Evolutionary conservation across 2,888 invertebrate species (phyloP), one percentile per base, ranked within the genome.

Genomic region (Pammene fasciana): DNA sequence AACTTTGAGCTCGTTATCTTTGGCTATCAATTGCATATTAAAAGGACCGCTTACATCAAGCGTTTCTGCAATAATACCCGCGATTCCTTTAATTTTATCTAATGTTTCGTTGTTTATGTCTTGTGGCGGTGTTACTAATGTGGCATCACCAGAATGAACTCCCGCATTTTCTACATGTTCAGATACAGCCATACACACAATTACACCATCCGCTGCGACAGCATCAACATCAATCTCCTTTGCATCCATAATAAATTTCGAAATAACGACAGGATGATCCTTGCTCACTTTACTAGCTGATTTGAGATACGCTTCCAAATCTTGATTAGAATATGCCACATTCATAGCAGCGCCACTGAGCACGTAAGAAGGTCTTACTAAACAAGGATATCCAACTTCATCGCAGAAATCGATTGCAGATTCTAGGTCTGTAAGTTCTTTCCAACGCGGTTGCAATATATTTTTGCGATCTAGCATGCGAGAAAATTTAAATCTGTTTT

Each of bases 201-300:
- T 96, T 66, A 96, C 94, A 0, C 99, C 99, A 83, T 99, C 98
- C 71, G 95, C 95, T 9, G 99, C 99, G 0, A 99, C 99, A 0
- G 98, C 99, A 87, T 99, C 99, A 0, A 99, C 99, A 86, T 99
- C 99, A 76, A 99, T 99, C 92, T 99, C 99, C 92, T 99, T 99
- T 9, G 99, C 98, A 84, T 99, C 98, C 75, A 96, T 94, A 67
- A 99, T 96, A 85, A 98, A 99, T 89, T 99, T 99, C 0, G 99
- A 99, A 74, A 99, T 99, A 0, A 99, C 99, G 0, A 99, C 99
- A 0, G 99, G 99, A 87, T 99, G 96, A 73, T 99, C 99, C 86
- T 98, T 99, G 82, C 96, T 98, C 1, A 99, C 98, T 78, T 96
- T 94, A 75, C 97, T 97, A 1, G 99, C 99, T 9, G 98, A 98